phyloP scores from a whole-genome alignment of 2,113 vertebrate species.

The Piprites chloris region DNA sequence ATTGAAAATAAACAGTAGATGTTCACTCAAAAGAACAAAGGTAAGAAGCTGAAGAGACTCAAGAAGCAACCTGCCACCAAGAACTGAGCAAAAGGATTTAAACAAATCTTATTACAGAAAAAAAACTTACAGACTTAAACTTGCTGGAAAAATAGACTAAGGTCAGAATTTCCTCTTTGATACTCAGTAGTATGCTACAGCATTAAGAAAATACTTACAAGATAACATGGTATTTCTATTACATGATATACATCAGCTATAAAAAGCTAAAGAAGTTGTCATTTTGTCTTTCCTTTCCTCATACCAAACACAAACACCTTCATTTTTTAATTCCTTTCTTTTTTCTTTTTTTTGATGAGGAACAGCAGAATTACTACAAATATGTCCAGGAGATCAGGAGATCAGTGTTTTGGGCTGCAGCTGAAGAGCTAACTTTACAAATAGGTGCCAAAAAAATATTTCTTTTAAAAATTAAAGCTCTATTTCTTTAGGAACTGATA shows the following conservation, averaged over 20 bases:
- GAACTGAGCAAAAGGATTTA: neutral
- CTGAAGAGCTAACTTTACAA: neutral
- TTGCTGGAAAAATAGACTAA: neutral
- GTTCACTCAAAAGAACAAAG: neutral
- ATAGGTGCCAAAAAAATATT: neutral
- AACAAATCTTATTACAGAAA: neutral
- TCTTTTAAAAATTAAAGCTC: neutral
- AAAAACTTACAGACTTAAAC: neutral
- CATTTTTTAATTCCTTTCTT: neutral
- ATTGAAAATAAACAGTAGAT: neutral
- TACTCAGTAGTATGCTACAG: neutral
- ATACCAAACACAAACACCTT: neutral
- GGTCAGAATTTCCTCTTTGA: neutral
- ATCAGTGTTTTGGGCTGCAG: neutral
- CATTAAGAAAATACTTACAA: neutral
- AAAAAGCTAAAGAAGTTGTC: neutral
- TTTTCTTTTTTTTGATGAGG: neutral
- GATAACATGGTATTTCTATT: neutral
- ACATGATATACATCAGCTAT: neutral
- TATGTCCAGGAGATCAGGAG: neutral
- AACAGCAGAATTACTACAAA: neutral
- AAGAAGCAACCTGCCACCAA: neutral
- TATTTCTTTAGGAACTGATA: neutral
- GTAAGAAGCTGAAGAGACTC: neutral
- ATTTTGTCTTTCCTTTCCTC: neutral